phyloP scores from a whole-genome alignment of 2,888 invertebrate species.

The Mystacides longicornis region DNA sequence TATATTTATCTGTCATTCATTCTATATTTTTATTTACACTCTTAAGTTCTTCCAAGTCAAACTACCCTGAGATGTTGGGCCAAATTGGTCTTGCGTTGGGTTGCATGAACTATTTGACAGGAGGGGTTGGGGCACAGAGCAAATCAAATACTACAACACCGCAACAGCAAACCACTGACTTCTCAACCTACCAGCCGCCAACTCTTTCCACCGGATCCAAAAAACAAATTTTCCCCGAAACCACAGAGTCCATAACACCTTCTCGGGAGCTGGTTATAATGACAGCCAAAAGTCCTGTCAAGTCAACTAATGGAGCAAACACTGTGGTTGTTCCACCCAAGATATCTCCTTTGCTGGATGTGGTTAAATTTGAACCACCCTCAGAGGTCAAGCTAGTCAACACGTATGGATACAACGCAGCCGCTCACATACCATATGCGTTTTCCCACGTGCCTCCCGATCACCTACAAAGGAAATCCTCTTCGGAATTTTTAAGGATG shows the following conservation, averaged over 20 bases:
- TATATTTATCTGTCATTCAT: background rate
- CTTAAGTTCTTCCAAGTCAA: conserved; percentile 44
- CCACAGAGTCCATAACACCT: conserved; percentile 32
- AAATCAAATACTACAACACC: conserved; percentile 21
- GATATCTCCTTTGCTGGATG: conserved; percentile 41
- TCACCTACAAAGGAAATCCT: conserved; percentile 8
- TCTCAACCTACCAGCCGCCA: conserved; percentile 22
- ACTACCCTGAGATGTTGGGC: conserved; percentile 49
- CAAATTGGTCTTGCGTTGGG: conserved; percentile 49
- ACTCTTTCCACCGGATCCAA: conserved; percentile 32
- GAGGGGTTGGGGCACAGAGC: conserved; percentile 22
- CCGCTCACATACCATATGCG: conserved; percentile 44
- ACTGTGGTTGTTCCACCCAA: conserved; percentile 35
- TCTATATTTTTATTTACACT: background rate
- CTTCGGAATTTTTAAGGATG: conserved; percentile 6
- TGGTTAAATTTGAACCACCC: conserved; percentile 36
- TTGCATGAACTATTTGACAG: conserved; percentile 46
- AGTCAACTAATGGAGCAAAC: conserved; percentile 32
- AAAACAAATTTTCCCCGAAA: conserved; percentile 44
- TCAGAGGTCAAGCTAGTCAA: conserved; percentile 35
- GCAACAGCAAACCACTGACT: conserved; percentile 27
- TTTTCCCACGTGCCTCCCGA: conserved; percentile 37
- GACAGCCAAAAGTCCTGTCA: conserved; percentile 38
- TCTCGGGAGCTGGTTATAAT: conserved; percentile 36
- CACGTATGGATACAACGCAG: conserved; percentile 41